Percentiles rank a stretch among this genome's conserved stretches.
Conservation (phyloP, 2,113 vertebrate genomes). For the Carassius auratus region DNA sequence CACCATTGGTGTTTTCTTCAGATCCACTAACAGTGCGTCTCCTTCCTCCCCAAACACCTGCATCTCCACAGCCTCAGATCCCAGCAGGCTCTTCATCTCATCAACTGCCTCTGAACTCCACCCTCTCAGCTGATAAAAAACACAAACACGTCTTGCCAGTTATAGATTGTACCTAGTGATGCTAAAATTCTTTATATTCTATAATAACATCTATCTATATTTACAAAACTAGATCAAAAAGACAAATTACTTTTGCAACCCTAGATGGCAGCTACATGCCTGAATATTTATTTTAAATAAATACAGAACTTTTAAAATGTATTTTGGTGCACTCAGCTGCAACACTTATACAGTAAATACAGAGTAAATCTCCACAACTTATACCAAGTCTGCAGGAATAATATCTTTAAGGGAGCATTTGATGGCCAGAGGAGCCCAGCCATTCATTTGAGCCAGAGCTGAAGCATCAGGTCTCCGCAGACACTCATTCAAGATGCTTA, state of each 20-base stretch:
- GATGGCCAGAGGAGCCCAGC: conserved; percentile 79
- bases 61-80: conserved; percentile 83
- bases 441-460: conserved; percentile 66
- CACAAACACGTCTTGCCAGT: not conserved
- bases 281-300: not conserved
- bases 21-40: conserved; percentile 86
- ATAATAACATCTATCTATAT: not conserved
- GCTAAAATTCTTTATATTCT: not conserved
- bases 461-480: conserved; percentile 74
- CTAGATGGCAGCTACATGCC: not conserved
- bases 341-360: not conserved
- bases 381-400: conserved; percentile 84
- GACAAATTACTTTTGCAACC: not conserved
- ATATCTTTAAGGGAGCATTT: conserved; percentile 87
- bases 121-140: conserved; percentile 74
- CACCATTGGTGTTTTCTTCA: conserved; percentile 80
- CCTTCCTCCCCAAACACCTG: conserved; percentile 78
- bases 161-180: not conserved
- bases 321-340: not conserved
- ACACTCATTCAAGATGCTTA: conserved; percentile 63
- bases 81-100: conserved; percentile 80
- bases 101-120: conserved; percentile 79
- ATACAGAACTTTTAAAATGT: not conserved
- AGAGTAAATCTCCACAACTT: conserved; percentile 33
- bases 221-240: not conserved